A percentile compares a stretch with the other conserved stretches of the same genome.
Conservation (phyloP, 2,888 invertebrate genomes). For the Drosophila niveifrons region DNA sequence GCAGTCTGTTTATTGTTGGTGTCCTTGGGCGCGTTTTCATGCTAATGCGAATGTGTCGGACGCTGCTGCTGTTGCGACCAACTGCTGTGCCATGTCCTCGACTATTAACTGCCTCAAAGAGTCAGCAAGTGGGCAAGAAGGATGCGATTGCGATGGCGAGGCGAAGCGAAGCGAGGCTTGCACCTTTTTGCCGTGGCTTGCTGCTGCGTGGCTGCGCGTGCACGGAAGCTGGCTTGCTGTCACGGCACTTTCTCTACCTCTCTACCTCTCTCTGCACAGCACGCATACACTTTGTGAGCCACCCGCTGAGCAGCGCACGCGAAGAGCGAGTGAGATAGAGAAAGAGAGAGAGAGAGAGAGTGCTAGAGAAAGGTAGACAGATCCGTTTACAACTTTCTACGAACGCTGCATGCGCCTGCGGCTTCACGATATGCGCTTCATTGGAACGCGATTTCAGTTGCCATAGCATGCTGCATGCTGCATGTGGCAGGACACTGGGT, state of each 20-base stretch:
- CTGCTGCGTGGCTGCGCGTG: constrained; percentile 63
- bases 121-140: constrained; percentile 37
- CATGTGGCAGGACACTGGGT: constrained; percentile 28
- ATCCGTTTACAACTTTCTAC: constrained; percentile 43
- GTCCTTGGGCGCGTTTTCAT: constrained; percentile 50
- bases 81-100: constrained; percentile 71
- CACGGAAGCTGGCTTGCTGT: constrained; percentile 63
- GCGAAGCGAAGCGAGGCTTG: too few relatives aligned
- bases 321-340: constrained; percentile 30
- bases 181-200: constrained; percentile 33
- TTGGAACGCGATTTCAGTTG: constrained; percentile 54
- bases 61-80: constrained; percentile 38
- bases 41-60: constrained; percentile 57
- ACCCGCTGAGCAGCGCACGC: constrained; percentile 74
- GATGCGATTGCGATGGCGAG: too few relatives aligned
- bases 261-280: constrained; percentile 36
- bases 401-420: constrained; percentile 59
- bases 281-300: constrained; percentile 26
- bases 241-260: constrained; percentile 12
- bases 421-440: constrained; percentile 68
- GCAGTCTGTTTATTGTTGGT: too few relatives aligned
- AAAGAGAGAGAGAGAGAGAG: neutral
- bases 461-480: constrained; percentile 20
- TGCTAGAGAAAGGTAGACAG: neutral
- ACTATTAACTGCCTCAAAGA: constrained; percentile 42